Evolutionary conservation across 1,140 invertebrate species (phyloP).

Genomic region (Drosophila ohnishii): DNA sequence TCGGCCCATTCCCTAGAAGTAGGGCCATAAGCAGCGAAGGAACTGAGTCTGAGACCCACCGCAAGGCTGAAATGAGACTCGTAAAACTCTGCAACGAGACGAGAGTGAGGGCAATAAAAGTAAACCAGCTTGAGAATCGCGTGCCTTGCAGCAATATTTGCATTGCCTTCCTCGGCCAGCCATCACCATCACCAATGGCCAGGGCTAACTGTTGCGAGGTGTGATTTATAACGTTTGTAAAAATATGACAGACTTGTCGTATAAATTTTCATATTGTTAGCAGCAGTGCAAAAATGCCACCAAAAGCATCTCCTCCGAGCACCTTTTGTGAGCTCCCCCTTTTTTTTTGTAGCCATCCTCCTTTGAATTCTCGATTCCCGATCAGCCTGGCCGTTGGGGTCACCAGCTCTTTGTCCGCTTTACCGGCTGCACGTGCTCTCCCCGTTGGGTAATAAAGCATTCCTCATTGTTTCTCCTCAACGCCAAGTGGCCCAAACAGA

Average conservation of each 20-base stretch:
- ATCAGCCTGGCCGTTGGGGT: conserved; percentile 39
- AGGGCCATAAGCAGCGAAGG: conserved; percentile 36
- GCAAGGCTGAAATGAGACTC: conserved; percentile 59
- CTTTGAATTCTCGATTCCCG: conserved; percentile 25
- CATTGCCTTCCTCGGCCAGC: conserved; percentile 49
- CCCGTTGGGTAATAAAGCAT: conserved; percentile 44
- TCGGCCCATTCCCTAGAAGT: conserved; percentile 48
- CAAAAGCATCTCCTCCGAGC: conserved; percentile 50
- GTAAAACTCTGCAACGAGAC: conserved; percentile 62
- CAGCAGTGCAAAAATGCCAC: conserved; percentile 54
- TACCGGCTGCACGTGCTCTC: conserved; percentile 47
- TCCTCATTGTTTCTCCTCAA: conserved; percentile 43
- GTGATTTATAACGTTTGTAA: conserved; percentile 81
- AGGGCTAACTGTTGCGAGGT: conserved; percentile 55
- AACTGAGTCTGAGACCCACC: conserved; percentile 59
- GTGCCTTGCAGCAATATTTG: conserved; percentile 78
- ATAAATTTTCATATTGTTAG: conserved; percentile 82
- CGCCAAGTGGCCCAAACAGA: conserved; percentile 21
- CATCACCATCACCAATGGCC: conserved; percentile 43
- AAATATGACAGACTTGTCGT: conserved; percentile 81
- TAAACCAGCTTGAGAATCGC: conserved; percentile 55
- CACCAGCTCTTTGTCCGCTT: conserved; percentile 40
- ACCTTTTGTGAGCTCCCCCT: conserved; percentile 34
- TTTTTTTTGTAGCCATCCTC: conserved; percentile 5
- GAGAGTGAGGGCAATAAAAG: conserved; percentile 64